A percentile compares a stretch with the other conserved stretches of the same genome.
Conservation (phyloP, 1,140 invertebrate genomes). For the Anagrus nilaparvatae region DNA sequence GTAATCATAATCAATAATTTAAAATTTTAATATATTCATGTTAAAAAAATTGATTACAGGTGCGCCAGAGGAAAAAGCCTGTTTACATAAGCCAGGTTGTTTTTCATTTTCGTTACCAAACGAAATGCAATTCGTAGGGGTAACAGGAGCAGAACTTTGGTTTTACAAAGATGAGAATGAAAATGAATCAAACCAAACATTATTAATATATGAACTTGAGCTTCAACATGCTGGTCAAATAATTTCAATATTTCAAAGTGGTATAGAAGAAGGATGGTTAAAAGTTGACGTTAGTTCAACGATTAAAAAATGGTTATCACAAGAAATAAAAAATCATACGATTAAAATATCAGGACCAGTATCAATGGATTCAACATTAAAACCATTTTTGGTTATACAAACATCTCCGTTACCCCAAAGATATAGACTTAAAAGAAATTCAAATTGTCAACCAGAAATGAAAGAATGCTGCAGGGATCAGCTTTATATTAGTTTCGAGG, state of each 20-base stretch:
- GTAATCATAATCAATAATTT: too few relatives aligned
- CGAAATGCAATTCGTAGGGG: slow-evolving; percentile 59
- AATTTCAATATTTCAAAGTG: too few relatives aligned
- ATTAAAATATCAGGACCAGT: slow-evolving; percentile 57
- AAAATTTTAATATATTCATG: too few relatives aligned
- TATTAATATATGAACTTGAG: slow-evolving; percentile 68
- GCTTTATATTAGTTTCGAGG: slow-evolving; percentile 69
- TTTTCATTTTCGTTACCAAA: slow-evolving; percentile 56
- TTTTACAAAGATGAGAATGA: slow-evolving; percentile 60
- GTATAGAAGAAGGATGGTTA: slow-evolving; percentile 75
- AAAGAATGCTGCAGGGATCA: slow-evolving; percentile 75
- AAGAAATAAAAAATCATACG: slow-evolving; percentile 51
- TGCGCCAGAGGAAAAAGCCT: too few relatives aligned
- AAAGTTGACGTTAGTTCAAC: slow-evolving; percentile 64
- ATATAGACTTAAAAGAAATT: slow-evolving; percentile 51
- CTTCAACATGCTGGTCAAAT: too few relatives aligned
- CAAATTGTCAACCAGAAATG: slow-evolving; percentile 58
- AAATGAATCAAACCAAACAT: slow-evolving; percentile 56
- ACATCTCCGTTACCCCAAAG: slow-evolving; percentile 44
- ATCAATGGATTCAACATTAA: slow-evolving; percentile 51
- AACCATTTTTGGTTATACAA: slow-evolving; percentile 64
- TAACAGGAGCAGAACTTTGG: slow-evolving; percentile 66
- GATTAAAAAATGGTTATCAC: slow-evolving; percentile 61
- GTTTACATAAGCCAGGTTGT: too few relatives aligned
- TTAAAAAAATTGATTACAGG: too few relatives aligned